Conservation (phyloP, 2,888 invertebrate genomes). For the Aphrophora alni region DNA sequence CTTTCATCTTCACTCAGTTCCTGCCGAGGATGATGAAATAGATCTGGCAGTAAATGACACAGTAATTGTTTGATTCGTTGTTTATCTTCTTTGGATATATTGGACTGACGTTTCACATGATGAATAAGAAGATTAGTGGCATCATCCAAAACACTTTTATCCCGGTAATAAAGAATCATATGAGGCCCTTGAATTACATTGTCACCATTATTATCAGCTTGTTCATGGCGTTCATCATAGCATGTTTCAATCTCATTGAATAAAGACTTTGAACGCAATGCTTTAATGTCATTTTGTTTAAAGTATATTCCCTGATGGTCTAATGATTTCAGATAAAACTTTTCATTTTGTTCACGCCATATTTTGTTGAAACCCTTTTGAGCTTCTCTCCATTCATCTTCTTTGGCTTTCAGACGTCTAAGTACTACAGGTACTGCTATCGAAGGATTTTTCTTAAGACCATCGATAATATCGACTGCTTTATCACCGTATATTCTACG, state of each 20-base stretch:
- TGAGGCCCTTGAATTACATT: conserved; percentile 64
- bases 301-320: conserved; percentile 99
- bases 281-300: conserved; percentile 95
- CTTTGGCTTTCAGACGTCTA: conserved; percentile 89
- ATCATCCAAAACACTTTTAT: conserved; percentile 87
- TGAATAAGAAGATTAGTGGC: conserved; percentile 95
- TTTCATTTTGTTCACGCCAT: conserved; percentile 98
- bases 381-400: conserved; percentile 97
- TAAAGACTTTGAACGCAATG: conserved; percentile 91
- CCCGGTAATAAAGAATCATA: conserved; percentile 69
- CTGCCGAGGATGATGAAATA: conserved; percentile 88
- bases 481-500: conserved; percentile 70
- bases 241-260: conserved; percentile 95
- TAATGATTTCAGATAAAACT: conserved; percentile 95
- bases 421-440: conserved; percentile 94
- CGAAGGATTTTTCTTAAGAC: conserved; percentile 91
- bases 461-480: conserved; percentile 92
- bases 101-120: conserved; percentile 94
- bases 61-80: conserved; percentile 91
- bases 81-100: conserved; percentile 96
- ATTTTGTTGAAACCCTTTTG: conserved; percentile 95
- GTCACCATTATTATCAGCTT: conserved; percentile 64
- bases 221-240: conserved; percentile 82
- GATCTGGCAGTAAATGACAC: conserved; percentile 90
- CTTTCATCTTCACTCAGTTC: conserved; percentile 94